Conservation (phyloP, 1,140 invertebrate species). For the Pachyrhynchus sulphureomaculatus region DNA sequence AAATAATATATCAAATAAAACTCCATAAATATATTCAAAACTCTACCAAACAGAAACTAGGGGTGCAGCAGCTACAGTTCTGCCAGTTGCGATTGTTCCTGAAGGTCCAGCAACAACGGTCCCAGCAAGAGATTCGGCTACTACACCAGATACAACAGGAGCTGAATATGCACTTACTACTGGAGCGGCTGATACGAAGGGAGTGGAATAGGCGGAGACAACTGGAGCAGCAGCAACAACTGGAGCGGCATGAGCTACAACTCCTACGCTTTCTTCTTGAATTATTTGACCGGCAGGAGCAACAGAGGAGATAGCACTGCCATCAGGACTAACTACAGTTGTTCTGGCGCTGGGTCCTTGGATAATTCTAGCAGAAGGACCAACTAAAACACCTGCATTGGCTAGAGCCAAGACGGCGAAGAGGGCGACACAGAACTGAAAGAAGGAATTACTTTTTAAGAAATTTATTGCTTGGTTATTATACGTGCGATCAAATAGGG, state of each 20-base stretch:
- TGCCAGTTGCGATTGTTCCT: background rate
- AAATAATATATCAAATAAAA: no score
- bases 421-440: conserved; percentile 3
- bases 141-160: conserved; percentile 13
- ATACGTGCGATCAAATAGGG: no score
- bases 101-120: background rate
- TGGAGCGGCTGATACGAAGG: conserved; percentile 1
- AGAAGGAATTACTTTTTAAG: no score
- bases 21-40: no score
- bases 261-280: conserved; percentile 27
- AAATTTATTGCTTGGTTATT: no score
- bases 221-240: conserved; percentile 9
- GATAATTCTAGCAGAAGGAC: conserved; percentile 33
- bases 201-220: background rate
- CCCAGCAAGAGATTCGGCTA: background rate
- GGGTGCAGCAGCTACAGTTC: background rate
- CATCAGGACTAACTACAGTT: conserved; percentile 39
- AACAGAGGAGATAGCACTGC: conserved; percentile 37
- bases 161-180: conserved; percentile 18
- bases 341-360: conserved; percentile 40
- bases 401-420: conserved; percentile 24
- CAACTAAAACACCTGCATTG: conserved; percentile 29
- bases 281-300: conserved; percentile 38
- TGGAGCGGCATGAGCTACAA: conserved; percentile 27
- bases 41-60: background rate